Percentiles rank a stretch among this genome's conserved stretches.
phyloP scores from a whole-genome alignment of 2,113 vertebrate genomes.

The Arvicanthis niloticus region DNA sequence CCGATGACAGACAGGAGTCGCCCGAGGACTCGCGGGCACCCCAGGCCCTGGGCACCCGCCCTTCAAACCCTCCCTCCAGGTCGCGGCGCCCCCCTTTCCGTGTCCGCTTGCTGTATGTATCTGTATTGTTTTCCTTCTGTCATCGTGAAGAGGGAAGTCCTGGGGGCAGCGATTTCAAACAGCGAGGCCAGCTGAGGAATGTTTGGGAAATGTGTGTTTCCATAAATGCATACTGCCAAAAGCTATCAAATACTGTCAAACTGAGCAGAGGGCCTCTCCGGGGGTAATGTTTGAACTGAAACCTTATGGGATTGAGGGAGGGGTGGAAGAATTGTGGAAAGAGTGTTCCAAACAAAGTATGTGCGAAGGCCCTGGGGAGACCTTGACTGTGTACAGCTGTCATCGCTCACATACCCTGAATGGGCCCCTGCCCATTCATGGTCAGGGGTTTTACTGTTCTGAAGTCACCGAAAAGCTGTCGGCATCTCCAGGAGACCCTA shows the following conservation, averaged over 20 bases:
- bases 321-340: not conserved
- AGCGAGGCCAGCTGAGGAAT: not conserved
- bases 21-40: not conserved
- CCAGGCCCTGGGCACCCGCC: not conserved
- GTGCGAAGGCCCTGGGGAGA: not conserved
- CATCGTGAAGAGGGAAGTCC: not conserved
- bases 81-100: fast-evolving
- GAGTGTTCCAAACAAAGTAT: not conserved
- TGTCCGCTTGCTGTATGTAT: not conserved
- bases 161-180: not conserved
- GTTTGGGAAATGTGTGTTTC: not conserved
- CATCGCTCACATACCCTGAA: not conserved
- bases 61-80: not conserved
- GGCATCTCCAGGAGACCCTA: not conserved
- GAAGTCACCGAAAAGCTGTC: not conserved
- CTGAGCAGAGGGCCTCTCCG: not conserved
- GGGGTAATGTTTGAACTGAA: not conserved
- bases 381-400: not conserved
- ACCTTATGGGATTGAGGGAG: not conserved
- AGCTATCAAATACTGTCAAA: not conserved
- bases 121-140: not conserved
- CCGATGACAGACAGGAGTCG: not conserved
- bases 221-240: no score
- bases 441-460: not conserved
- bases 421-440: not conserved